Evolutionary conservation across 2,888 invertebrate species (phyloP).

Genomic region (Drosophila paranaensis): DNA sequence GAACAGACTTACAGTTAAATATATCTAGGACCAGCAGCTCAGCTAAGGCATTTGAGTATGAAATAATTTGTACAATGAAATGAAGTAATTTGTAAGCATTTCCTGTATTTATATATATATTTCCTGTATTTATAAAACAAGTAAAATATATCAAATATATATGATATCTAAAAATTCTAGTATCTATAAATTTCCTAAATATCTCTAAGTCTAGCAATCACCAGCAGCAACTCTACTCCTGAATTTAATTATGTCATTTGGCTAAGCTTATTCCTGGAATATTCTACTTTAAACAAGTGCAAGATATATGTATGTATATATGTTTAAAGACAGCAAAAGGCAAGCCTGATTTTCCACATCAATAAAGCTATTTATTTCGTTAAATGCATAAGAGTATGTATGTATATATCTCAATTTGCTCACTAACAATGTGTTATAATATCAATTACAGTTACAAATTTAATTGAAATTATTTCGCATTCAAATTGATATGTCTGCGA

Average conservation of each 20-base stretch:
- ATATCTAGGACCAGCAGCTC: no score
- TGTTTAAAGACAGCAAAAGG: neutral
- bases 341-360: no score
- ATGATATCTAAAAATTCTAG: neutral
- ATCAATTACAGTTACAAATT: neutral
- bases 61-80: no score
- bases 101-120: no score
- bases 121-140: no score
- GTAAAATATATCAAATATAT: no score
- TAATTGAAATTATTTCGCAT: neutral
- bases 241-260: neutral
- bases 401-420: neutral
- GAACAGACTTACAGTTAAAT: no score
- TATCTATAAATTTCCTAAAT: neutral
- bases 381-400: neutral
- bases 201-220: neutral
- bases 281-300: neutral
- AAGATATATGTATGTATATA: neutral
- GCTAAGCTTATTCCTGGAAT: neutral
- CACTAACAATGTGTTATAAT: neutral
- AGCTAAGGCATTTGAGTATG: no score
- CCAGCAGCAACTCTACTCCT: no score
- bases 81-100: no score
- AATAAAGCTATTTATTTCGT: neutral
- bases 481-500: neutral